Conservation (phyloP, 2,113 vertebrate genomes). For the Solea solea region DNA sequence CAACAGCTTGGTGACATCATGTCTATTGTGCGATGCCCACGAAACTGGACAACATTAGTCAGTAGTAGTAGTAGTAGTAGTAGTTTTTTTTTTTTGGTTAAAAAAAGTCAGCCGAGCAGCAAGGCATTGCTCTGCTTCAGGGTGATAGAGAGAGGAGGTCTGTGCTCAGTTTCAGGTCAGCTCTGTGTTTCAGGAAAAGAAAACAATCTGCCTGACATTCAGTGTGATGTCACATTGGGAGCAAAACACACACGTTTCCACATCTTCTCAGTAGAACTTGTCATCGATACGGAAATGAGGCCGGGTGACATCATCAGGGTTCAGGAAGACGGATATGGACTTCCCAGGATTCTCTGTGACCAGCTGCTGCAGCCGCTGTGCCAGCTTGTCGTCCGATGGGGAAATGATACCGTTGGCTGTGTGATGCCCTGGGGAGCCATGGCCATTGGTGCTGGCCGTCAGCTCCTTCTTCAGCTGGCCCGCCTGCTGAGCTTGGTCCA, state of each 20-base stretch:
- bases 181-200: neutral
- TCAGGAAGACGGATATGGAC: conserved; percentile 86
- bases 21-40: conserved; percentile 25
- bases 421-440: conserved; percentile 73
- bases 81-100: conserved; percentile 57
- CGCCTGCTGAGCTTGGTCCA: conserved; percentile 86
- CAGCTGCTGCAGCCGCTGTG: conserved; percentile 83
- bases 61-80: conserved; percentile 24
- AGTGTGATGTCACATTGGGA: conserved; percentile 1
- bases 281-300: conserved; percentile 86
- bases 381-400: conserved; percentile 81
- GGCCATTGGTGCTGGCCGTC: conserved; percentile 62
- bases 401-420: conserved; percentile 69
- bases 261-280: conserved; percentile 81
- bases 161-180: neutral
- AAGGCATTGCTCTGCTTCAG: conserved; percentile 10
- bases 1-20: conserved; percentile 54
- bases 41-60: conserved; percentile 7
- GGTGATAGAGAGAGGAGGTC: conserved; percentile 16
- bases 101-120: conserved; percentile 53
- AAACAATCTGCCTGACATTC: neutral
- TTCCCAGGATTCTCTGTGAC: conserved; percentile 86
- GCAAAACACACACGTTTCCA: neutral
- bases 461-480: conserved; percentile 83
- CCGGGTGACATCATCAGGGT: conserved; percentile 84